Evolutionary conservation across 2,797 vertebrate genomes (phyloP), one percentile per base, ranked within the genome.

Genomic region (Luscinia megarhynchos): DNA sequence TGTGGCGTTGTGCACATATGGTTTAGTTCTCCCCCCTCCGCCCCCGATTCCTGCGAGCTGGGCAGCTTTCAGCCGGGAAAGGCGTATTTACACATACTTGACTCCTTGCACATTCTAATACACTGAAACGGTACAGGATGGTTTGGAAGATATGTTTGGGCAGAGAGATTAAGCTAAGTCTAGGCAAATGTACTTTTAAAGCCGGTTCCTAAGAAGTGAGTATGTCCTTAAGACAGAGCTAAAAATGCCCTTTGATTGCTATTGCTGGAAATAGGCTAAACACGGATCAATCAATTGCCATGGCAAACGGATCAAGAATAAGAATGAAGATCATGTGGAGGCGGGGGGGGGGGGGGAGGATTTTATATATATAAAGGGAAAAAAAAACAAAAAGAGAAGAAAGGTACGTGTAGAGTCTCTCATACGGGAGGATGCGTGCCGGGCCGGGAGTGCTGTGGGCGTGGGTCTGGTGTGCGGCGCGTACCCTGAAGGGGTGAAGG

Each of bases 1-100:
- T 51, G 84, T 70, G 80, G 59, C 12, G 5, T 94, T 77, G 36
- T 77, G 78, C 84, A 90, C 95, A 92, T 94, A 93, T 95, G 95
- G 89, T 95, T 97, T 85, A 58, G 92, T 26, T 88, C 87, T 20
- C 55, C 69, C 36, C 36, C 57, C 30, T 24, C 48, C 51, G 3
- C 17, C 51, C 17, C 36, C 46, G 75, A 89, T 92, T 95, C 90
- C 77, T 94, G 87, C 12, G 57, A 95, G n/a, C 84, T 66, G 79
- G 80, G 85, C 91, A 94, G 83, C 54, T 94, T 86, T 90, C 73
- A 86, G 55, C 48, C 13, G 26, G n/a, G 92, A 83, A 87, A 93
- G 34, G 72, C 69, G 4, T 72, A 83, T 64, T 76, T 77, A 40
- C 32, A 48, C 4, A 5, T 77, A 57, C 64, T 64, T 75, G 58